phyloP scores from a whole-genome alignment of 2,888 invertebrate species.

The Oxycera nigricornis region DNA sequence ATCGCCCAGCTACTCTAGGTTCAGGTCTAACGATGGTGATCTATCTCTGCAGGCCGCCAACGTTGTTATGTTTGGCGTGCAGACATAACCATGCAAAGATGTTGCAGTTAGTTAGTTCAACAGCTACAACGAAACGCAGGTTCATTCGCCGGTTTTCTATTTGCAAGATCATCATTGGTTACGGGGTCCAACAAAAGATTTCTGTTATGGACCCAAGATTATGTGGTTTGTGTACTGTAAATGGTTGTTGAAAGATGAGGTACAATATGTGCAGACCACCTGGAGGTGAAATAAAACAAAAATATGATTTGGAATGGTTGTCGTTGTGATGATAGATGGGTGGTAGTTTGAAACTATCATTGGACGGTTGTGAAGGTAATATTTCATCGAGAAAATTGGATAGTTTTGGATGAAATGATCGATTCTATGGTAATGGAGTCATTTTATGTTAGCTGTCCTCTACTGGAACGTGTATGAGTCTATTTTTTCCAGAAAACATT shows the following conservation, averaged over 20 bases:
- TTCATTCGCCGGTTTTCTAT: constrained; percentile 8
- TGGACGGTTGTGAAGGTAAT: neutral
- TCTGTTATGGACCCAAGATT: neutral
- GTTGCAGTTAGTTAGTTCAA: neutral
- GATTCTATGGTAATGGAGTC: no score
- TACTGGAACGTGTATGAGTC: no score
- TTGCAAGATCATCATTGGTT: constrained; percentile 34
- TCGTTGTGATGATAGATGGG: neutral
- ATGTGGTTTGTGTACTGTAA: neutral
- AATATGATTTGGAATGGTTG: neutral
- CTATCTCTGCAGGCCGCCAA: constrained; percentile 3
- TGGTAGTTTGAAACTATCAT: neutral
- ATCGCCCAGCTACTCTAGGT: no score
- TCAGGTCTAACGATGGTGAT: constrained; percentile 14
- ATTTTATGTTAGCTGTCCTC: no score
- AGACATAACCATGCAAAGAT: neutral
- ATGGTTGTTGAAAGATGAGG: neutral
- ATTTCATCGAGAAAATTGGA: neutral
- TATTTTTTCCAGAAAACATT: no score
- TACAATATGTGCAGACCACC: neutral
- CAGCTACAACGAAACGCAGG: neutral
- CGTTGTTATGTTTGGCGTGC: neutral
- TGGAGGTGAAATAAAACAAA: neutral
- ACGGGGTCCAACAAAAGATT: neutral
- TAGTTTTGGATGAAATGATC: no score